Evolutionary conservation across 2,113 vertebrate genomes (phyloP).

Genomic region (Chelonoidis abingdonii): DNA sequence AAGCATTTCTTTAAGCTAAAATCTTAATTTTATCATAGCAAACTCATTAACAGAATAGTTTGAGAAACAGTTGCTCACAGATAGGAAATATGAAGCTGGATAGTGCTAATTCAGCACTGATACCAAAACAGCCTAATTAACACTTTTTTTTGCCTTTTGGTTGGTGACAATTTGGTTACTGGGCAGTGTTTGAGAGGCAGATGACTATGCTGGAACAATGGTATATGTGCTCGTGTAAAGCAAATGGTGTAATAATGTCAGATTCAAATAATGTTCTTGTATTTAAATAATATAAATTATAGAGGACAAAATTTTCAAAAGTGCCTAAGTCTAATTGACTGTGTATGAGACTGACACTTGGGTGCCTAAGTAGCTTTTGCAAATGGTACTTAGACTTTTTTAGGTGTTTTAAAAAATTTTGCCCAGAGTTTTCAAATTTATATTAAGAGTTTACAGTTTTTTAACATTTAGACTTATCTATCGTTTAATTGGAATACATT

Average conservation of each 20-base stretch:
- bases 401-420: neutral
- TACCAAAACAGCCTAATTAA: neutral
- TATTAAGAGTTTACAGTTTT: neutral
- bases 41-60: neutral
- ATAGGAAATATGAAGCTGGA: neutral
- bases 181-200: neutral
- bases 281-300: neutral
- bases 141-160: neutral
- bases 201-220: neutral
- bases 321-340: neutral
- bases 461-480: neutral
- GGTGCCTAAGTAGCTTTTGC: neutral
- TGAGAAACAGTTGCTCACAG: neutral
- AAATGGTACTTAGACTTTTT: neutral
- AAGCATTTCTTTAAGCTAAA: neutral
- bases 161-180: neutral
- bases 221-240: neutral
- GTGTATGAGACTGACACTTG: neutral
- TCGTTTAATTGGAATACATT: neutral
- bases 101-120: neutral
- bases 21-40: conserved; percentile 6
- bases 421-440: neutral
- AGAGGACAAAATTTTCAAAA: neutral
- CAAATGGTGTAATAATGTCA: neutral
- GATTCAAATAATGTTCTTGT: neutral